Percentiles rank a stretch among this genome's conserved stretches.
Evolutionary conservation across 2,797 vertebrate species (phyloP).

Genomic region (Orestias chungarensis): DNA sequence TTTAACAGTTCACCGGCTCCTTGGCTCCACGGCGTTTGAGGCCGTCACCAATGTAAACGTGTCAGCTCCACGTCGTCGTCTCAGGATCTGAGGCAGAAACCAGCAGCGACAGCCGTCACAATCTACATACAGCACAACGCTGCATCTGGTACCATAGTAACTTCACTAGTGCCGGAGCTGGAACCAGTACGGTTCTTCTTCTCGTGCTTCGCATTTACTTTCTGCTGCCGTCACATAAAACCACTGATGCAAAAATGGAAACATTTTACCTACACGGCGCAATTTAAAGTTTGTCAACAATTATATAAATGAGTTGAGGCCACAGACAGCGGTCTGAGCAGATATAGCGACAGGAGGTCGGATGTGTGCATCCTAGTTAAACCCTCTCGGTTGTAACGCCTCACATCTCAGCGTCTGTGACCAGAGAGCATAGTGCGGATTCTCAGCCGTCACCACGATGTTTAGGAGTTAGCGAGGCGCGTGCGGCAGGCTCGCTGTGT

Average conservation of each 20-base stretch:
- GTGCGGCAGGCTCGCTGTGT: neutral
- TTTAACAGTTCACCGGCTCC: constrained; percentile 23
- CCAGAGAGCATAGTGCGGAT: constrained; percentile 24
- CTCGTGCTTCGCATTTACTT: no score
- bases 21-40: constrained; percentile 4
- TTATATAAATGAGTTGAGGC: neutral
- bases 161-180: no score
- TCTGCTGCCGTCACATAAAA: no score
- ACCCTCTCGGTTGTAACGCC: neutral
- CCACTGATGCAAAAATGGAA: neutral
- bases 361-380: constrained; percentile 21
- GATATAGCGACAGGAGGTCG: neutral
- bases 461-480: constrained; percentile 18
- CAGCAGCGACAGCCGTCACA: constrained; percentile 23
- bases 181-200: no score
- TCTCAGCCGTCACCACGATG: constrained; percentile 28
- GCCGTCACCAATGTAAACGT: constrained; percentile 19
- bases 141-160: constrained; percentile 48
- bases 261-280: neutral
- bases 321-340: neutral
- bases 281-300: neutral
- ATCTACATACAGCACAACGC: constrained; percentile 12
- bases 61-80: constrained; percentile 12
- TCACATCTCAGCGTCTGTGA: constrained; percentile 22
- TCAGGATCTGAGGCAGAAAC: constrained; percentile 42